Base-by-base conservation (phyloP, 2,888 invertebrate genomes). In the Clostera curtula region DNA sequence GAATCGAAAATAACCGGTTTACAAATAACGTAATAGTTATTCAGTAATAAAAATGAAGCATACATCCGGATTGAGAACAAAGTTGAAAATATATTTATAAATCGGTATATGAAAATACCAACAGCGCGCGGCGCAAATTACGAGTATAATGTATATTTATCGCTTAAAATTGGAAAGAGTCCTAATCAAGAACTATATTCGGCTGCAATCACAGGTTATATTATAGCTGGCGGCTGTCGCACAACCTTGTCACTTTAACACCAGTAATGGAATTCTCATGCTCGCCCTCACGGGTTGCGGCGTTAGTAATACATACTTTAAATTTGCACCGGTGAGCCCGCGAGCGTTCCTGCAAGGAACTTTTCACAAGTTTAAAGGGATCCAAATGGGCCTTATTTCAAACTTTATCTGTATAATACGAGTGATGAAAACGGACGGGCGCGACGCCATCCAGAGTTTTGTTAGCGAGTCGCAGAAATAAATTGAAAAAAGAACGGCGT, bases 201-300 rank as follows among this genome's bases (percentile, higher is more conserved):
- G 29, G 27, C 41, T 8, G 36, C 34, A 29, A 24, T 43, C 23
- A 34, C 26, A 14, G 32, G 34, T 37, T 43, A 31, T 29, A 25
- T 31, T 31, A 36, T 44, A 40, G 24, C 25, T 34, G 39, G 41
- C 43, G 44, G 43, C 39, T 42, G 49, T 27, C 50, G 44, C 47
- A 43, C 55, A 58, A 64, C 53, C 69, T 63, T 66, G 68, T 73
- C 70, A 64, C 66, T 66, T 58, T 59, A 60, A 62, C 58, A 60
- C 50, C 74, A 66, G 70, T 80, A 82, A 82, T 82, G 80, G 79
- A 77, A 72, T 77, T 79, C 73, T 72, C 79, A 67, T 82, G 80
- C 80, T 80, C 71, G 56, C 62, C 48, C 60, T 67, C 65, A 67
- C 68, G 70, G 69, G 66, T 67, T 74, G 76, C 62, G 68, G 69